phyloP scores from a whole-genome alignment of 2,113 vertebrate genomes.

The Periophthalmodon schlosseri region DNA sequence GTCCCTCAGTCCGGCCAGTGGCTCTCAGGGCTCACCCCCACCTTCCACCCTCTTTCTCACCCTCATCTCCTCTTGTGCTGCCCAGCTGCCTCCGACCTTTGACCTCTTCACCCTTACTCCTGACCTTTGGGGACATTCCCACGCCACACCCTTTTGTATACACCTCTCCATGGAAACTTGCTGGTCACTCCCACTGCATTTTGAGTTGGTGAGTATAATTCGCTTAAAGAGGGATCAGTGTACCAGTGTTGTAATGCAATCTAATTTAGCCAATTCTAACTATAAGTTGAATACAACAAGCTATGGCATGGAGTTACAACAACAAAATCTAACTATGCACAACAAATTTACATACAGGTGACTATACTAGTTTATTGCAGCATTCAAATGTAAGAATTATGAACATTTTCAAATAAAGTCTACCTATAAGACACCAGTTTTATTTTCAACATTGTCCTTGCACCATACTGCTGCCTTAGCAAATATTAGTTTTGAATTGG shows the following conservation, averaged over 20 bases:
- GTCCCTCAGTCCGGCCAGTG: slow-evolving; percentile 65
- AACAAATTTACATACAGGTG: background rate
- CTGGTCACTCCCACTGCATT: slow-evolving; percentile 69
- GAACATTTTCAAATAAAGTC: background rate
- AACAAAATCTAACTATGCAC: background rate
- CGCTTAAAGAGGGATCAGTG: slow-evolving; percentile 46
- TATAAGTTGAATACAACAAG: slow-evolving; percentile 1
- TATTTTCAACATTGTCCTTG: background rate
- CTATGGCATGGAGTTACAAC: background rate
- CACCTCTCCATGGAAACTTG: slow-evolving; percentile 63
- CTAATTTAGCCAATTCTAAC: slow-evolving; percentile 52
- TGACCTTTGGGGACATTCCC: slow-evolving; percentile 79
- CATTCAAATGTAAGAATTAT: background rate
- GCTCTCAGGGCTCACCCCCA: slow-evolving; percentile 44
- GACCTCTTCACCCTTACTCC: slow-evolving; percentile 77
- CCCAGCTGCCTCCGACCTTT: slow-evolving; percentile 80
- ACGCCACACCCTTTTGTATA: slow-evolving; percentile 83
- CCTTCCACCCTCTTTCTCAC: slow-evolving; percentile 70
- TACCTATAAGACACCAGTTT: background rate
- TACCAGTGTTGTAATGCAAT: slow-evolving; percentile 35
- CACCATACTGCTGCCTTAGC: slow-evolving; percentile 11
- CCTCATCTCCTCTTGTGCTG: slow-evolving; percentile 78
- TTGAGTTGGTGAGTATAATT: slow-evolving; percentile 44
- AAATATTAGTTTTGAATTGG: slow-evolving; percentile 43
- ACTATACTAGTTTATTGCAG: background rate